These are phyloP conservation scores for Pararge aegeria DNA, from an alignment of 1,140 invertebrate species.

Conservation along the genomic window DNA sequence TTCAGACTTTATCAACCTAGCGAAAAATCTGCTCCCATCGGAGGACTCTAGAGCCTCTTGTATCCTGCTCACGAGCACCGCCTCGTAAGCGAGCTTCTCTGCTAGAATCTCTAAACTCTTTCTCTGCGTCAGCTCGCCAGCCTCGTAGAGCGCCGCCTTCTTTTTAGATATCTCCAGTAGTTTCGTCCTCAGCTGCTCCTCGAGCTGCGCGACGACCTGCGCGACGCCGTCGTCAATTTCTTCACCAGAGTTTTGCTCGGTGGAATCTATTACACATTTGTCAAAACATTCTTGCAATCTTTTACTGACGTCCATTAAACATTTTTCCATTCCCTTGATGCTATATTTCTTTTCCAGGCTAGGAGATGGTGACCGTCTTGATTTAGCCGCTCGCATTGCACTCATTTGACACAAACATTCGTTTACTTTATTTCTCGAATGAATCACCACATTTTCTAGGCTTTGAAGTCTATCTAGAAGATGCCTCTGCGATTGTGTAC, in stretches of 20 bases:
- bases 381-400: conserved; percentile 78
- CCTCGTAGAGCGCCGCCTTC: conserved; percentile 81
- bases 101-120: conserved; percentile 85
- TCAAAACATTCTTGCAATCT: conserved; percentile 80
- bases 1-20: conserved; percentile 81
- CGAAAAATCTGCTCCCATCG: conserved; percentile 78
- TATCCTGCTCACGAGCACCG: conserved; percentile 83
- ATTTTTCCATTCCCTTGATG: conserved; percentile 81
- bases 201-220: conserved; percentile 82
- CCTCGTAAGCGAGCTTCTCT: conserved; percentile 88
- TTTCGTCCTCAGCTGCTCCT: conserved; percentile 83
- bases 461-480: conserved; percentile 80
- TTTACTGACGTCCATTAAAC: conserved; percentile 80
- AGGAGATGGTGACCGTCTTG: conserved; percentile 80
- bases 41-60: conserved; percentile 80
- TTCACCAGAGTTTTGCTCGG: conserved; percentile 56
- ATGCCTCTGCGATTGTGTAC: conserved; percentile 73
- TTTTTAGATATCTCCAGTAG: conserved; percentile 83
- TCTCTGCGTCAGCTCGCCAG: conserved; percentile 83
- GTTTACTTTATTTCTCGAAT: conserved; percentile 78
- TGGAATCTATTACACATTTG: conserved; percentile 73
- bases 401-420: conserved; percentile 80
- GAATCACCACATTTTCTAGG: conserved; percentile 80
- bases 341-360: conserved; percentile 81
- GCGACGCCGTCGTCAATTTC: conserved; percentile 82